phyloP scores from a whole-genome alignment of 2,797 vertebrate species.

The Distichodus sexfasciatus region DNA sequence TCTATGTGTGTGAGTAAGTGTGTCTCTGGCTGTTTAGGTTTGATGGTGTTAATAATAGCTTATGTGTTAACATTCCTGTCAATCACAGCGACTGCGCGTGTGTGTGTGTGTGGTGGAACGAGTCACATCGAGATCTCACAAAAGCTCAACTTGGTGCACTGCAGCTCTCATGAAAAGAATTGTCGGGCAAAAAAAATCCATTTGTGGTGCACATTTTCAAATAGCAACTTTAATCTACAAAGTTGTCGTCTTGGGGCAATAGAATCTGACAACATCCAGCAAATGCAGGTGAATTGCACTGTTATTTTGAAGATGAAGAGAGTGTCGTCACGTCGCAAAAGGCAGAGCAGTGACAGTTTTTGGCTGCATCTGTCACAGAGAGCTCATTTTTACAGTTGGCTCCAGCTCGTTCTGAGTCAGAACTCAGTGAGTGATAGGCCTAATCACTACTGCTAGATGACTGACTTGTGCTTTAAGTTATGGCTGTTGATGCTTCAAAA shows the following conservation, averaged over 20 bases:
- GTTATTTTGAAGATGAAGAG: conserved; percentile 29
- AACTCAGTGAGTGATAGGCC: background rate
- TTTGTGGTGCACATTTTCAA: conserved; percentile 6
- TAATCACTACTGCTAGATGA: background rate
- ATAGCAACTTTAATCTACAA: conserved; percentile 15
- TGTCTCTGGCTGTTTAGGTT: conserved; percentile 60
- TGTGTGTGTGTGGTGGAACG: conserved; percentile 21
- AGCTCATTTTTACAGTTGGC: background rate
- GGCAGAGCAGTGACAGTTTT: background rate
- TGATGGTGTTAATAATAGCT: conserved; percentile 49
- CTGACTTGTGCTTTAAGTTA: background rate
- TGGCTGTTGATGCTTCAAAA: background rate
- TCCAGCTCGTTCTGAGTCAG: background rate
- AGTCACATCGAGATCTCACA: conserved; percentile 29
- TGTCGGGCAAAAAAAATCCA: background rate
- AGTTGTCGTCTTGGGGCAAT: conserved; percentile 1
- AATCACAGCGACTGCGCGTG: conserved; percentile 31
- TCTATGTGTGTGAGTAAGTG: conserved; percentile 40
- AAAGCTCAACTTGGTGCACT: background rate
- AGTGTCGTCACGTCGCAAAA: conserved; percentile 3
- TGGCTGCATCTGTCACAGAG: background rate
- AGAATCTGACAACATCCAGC: conserved; percentile 17
- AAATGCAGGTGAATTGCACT: conserved; percentile 15
- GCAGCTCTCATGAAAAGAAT: background rate
- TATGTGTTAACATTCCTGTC: conserved; percentile 46